Conservation (phyloP, 2,113 vertebrate genomes). For the Malurus alboscapulatus region DNA sequence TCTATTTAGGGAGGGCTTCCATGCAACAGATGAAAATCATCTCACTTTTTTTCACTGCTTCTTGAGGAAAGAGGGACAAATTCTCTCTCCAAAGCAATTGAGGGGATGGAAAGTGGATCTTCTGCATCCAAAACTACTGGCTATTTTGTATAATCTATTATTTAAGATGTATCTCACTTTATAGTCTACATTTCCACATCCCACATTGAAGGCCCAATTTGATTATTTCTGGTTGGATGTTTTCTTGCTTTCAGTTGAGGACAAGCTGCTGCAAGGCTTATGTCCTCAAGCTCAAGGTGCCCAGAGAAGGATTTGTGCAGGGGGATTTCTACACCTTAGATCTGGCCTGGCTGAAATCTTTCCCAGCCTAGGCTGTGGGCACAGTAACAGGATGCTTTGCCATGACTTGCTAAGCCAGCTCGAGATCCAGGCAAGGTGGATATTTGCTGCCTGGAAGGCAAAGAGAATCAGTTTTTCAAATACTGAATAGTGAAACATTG, state of each 20-base stretch:
- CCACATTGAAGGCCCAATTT: background rate
- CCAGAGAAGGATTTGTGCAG: background rate
- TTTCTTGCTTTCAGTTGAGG: background rate
- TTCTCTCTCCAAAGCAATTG: background rate
- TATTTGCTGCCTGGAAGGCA: background rate
- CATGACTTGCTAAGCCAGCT: background rate
- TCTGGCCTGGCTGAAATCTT: background rate
- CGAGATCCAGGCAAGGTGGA: background rate
- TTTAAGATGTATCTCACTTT: background rate
- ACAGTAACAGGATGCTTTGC: background rate
- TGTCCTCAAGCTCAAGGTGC: background rate
- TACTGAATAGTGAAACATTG: background rate
- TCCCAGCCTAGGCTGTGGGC: background rate
- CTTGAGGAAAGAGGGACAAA: background rate
- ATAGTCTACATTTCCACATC: background rate
- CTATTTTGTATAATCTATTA: background rate
- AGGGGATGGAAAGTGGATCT: background rate
- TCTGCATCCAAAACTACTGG: background rate
- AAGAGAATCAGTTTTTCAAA: background rate
- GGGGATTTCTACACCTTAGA: background rate
- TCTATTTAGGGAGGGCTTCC: background rate
- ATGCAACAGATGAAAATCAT: background rate
- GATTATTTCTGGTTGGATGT: background rate
- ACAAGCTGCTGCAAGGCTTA: background rate
- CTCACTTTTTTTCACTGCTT: background rate